Conservation (phyloP, 2,113 vertebrate genomes). For the Varanus salvator region DNA sequence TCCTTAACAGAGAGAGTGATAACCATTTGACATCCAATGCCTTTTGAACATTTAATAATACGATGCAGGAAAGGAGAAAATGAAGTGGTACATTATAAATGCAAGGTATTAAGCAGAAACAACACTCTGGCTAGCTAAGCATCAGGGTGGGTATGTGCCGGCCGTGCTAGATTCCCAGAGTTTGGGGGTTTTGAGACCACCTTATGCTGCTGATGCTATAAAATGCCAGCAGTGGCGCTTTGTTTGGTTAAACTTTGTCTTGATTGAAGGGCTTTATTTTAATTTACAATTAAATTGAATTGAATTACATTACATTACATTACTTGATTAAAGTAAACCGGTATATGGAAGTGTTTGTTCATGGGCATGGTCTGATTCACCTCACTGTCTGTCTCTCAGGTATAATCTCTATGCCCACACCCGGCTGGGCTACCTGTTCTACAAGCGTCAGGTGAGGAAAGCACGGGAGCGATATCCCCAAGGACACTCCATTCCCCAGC, state of each 20-base stretch:
- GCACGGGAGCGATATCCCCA: constrained; percentile 89
- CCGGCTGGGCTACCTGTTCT: constrained; percentile 94
- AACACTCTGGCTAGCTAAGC: not conserved
- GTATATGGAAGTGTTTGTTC: not conserved
- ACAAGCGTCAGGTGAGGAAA: constrained; percentile 92
- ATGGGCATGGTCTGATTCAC: not conserved
- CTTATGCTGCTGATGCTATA: not conserved
- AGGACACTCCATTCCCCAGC: constrained; percentile 87
- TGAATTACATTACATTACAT: too few species aligned
- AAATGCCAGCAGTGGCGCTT: not conserved
- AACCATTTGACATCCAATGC: not conserved
- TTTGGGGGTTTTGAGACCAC: not conserved
- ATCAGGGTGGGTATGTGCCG: too few species aligned
- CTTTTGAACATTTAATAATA: not conserved
- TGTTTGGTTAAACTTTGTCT: not conserved
- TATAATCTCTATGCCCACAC: constrained; percentile 94
- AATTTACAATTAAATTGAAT: too few species aligned
- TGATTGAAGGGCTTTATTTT: not conserved
- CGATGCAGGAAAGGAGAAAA: too few species aligned
- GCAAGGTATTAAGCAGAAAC: not conserved
- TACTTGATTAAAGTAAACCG: too few species aligned
- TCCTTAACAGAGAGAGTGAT: not conserved
- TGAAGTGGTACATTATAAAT: not conserved
- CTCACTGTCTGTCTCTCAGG: constrained; percentile 67
- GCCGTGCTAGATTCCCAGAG: not conserved